These are phyloP conservation scores for Proteles cristata DNA, from an alignment of 2,113 vertebrate species.

Conservation along the genomic window DNA sequence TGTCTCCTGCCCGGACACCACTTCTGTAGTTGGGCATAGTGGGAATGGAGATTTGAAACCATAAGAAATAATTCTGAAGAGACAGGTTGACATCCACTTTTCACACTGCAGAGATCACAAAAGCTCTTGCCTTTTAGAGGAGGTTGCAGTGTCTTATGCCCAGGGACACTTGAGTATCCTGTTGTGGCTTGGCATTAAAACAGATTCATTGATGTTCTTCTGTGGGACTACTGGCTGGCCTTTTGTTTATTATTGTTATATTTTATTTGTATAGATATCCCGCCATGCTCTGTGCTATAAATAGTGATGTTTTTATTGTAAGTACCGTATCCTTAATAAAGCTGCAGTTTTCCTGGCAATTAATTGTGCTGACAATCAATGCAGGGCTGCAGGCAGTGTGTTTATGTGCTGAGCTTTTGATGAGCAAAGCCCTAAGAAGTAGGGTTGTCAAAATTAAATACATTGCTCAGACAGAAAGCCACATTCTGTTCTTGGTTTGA, in stretches of 20 bases:
- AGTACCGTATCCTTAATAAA: conserved; percentile 77
- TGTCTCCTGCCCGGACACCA: neutral
- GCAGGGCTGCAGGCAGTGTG: conserved; percentile 67
- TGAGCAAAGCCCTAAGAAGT: conserved; percentile 69
- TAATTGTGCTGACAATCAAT: conserved; percentile 81
- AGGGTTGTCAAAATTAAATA: conserved; percentile 67
- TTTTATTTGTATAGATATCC: conserved; percentile 76
- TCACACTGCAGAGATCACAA: neutral
- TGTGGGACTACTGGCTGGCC: conserved; percentile 14
- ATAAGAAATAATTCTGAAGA: conserved; percentile 16
- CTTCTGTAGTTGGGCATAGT: neutral
- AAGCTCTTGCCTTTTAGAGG: conserved; percentile 34
- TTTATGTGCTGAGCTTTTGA: conserved; percentile 77
- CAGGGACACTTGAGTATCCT: conserved; percentile 35
- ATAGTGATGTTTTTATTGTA: conserved; percentile 79
- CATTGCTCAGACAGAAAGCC: conserved; percentile 56
- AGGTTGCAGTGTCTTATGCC: conserved; percentile 41
- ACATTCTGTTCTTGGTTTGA: conserved; percentile 55
- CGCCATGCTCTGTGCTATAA: conserved; percentile 53
- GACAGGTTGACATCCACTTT: neutral
- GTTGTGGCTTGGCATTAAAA: conserved; percentile 68
- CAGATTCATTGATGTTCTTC: conserved; percentile 54
- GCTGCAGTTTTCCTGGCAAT: conserved; percentile 75
- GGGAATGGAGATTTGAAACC: neutral
- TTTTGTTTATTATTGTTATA: conserved; percentile 70